Evolutionary conservation across 2,113 vertebrate genomes (phyloP).

Genomic region (Paraplagusia blochii): DNA sequence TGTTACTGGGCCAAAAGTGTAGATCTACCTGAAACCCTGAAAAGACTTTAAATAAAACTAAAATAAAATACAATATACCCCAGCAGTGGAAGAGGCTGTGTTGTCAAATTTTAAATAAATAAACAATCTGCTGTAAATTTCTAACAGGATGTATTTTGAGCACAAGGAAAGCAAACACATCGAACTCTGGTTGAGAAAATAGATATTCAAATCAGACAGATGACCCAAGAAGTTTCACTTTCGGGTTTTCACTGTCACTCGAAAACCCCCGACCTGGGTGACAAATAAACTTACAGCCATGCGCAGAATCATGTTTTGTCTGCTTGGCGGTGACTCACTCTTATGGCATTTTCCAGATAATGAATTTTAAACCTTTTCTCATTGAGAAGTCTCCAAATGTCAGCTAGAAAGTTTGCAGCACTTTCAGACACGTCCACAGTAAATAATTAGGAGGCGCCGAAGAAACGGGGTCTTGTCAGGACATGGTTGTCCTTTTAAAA

Average conservation of each 20-base stretch:
- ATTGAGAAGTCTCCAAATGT: slow-evolving; percentile 52
- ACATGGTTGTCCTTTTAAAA: slow-evolving; percentile 21
- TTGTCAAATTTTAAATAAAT: too few species aligned
- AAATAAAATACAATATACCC: too few species aligned
- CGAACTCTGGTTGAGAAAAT: background rate
- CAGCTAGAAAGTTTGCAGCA: slow-evolving; percentile 42
- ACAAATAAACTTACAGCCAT: slow-evolving; percentile 26
- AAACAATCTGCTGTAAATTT: too few species aligned
- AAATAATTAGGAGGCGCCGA: slow-evolving; percentile 39
- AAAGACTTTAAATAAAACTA: too few species aligned
- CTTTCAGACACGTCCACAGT: slow-evolving; percentile 34
- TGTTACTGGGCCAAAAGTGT: too few species aligned
- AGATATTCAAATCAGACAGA: background rate
- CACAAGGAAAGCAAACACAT: too few species aligned
- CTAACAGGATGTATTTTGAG: too few species aligned
- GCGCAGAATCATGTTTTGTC: slow-evolving; percentile 29
- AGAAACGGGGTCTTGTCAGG: slow-evolving; percentile 23
- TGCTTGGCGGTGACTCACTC: slow-evolving; percentile 36
- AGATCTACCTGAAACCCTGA: too few species aligned
- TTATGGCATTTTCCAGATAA: slow-evolving; percentile 52
- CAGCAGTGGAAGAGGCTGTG: slow-evolving; percentile 1
- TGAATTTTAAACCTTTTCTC: slow-evolving; percentile 42
- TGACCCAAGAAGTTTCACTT: slow-evolving; percentile 4
- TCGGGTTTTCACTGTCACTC: slow-evolving; percentile 2
- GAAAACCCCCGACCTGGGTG: slow-evolving; percentile 4